phyloP scores from a whole-genome alignment of 1,140 invertebrate species.

The Drosophila pruinosa region DNA sequence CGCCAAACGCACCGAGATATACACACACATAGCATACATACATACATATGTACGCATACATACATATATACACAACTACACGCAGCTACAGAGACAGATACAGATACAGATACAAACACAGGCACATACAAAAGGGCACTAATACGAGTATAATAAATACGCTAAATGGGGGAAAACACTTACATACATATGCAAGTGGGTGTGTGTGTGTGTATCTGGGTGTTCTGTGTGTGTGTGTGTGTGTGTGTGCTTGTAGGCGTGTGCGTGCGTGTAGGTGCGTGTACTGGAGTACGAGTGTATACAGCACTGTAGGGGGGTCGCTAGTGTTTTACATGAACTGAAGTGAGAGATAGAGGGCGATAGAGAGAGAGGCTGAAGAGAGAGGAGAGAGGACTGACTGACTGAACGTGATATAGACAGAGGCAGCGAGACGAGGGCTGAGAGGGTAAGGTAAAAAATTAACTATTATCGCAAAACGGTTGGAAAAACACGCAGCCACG shows the following conservation, averaged over 20 bases:
- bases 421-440: constrained; percentile 22
- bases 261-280: constrained; percentile 2
- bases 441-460: constrained; percentile 58
- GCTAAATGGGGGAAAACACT: constrained; percentile 74
- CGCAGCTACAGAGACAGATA: constrained; percentile 26
- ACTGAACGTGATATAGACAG: not conserved
- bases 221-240: not conserved
- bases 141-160: constrained; percentile 68
- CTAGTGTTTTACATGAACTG: not conserved
- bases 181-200: constrained; percentile 1
- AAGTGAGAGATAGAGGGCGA: constrained; percentile 10
- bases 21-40: constrained; percentile 2
- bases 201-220: not conserved
- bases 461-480: constrained; percentile 79
- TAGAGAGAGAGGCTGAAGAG: not conserved
- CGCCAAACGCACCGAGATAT: constrained; percentile 46
- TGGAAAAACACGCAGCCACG: constrained; percentile 71
- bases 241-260: not conserved
- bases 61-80: constrained; percentile 45
- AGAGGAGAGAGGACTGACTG: not conserved
- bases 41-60: not conserved
- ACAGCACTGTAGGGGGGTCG: not conserved
- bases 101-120: constrained; percentile 11
- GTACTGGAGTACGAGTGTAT: not conserved
- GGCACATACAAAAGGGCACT: constrained; percentile 34